Evolutionary conservation across 2,113 vertebrate species (phyloP), one percentile per base, ranked within the genome.

Genomic region (Microcebus griseorufus): DNA sequence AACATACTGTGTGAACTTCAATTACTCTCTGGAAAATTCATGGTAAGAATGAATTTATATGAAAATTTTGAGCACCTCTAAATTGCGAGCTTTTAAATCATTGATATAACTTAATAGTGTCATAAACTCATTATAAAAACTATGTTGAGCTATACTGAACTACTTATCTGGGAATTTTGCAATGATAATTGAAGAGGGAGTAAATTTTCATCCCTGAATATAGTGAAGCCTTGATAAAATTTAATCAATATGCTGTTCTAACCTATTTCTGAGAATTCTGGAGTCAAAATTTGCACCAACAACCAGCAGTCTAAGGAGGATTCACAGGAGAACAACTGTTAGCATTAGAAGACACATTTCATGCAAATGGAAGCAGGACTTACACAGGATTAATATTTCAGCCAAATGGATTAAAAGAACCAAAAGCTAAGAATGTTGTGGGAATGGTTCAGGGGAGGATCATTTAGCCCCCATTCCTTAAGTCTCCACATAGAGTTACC

Each of bases 231-330:
- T 48, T 84, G 64, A 20, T 55, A 78, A 51, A 23, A 79, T 62
- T 90, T 94, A 82, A 79, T 93, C 22, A 87, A 9, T 65, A 65
- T n/a, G 37, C 16, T 93, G 5, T 39, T 94, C n/a, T 81, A 93
- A 88, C 2, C 16, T 9, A 75, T 73, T 69, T 93, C 58, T 88
- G 62, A 95, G 29, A 76, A 65, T 80, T 93, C 42, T 76, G 20
- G 60, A 88, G 51, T 25, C 32, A 95, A 92, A 64, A 89, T 88
- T 62, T 32, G 48, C 0, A 82, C 16, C 65, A 80, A 34, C 14
- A 83, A 82, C 18, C 8, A 79, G 27, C 16, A 62, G 25, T 82
- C 76, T 25, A 83, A 88, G 65, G 17, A 85, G 7, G 13, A 48
- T 22, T 3, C 42, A 62, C n/a, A 62, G 2, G 23, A 2, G 12